A percentile compares a stretch with the other conserved stretches of the same genome.
These are phyloP conservation scores for Lochmaea capreae DNA, from an alignment of 2,888 invertebrate genomes.

Conservation along the genomic window DNA sequence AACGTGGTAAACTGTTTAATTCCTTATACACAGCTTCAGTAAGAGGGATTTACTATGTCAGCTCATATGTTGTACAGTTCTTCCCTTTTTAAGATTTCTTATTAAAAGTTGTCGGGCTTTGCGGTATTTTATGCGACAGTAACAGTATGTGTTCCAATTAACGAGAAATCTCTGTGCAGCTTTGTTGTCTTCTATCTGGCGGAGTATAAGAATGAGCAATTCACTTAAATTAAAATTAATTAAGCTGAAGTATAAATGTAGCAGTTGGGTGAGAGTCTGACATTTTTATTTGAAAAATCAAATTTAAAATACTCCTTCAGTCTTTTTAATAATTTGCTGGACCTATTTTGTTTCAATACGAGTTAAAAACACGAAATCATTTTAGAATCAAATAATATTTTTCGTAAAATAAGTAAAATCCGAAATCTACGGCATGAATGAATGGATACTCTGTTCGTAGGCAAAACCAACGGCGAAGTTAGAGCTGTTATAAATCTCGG, in stretches of 20 bases:
- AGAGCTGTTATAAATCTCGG: constrained; percentile 2
- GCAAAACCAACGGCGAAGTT: constrained; percentile 11
- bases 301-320: too few relatives aligned
- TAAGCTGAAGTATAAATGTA: neutral
- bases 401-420: neutral
- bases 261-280: too few relatives aligned
- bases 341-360: too few relatives aligned
- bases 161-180: constrained; percentile 22
- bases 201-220: constrained; percentile 17
- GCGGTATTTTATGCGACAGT: constrained; percentile 29
- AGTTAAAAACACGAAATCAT: too few relatives aligned
- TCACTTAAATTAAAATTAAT: constrained; percentile 30
- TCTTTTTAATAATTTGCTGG: too few relatives aligned
- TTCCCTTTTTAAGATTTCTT: neutral
- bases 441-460: neutral
- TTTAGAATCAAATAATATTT: neutral
- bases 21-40: too few relatives aligned
- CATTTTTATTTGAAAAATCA: too few relatives aligned
- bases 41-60: too few relatives aligned
- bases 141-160: constrained; percentile 25
- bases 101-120: constrained; percentile 26
- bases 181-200: constrained; percentile 8
- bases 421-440: neutral
- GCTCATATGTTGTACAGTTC: too few relatives aligned
- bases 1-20: too few relatives aligned